These are phyloP conservation scores for Antheraea assamensis DNA, from an alignment of 2,888 invertebrate genomes.

Conservation along the genomic window DNA sequence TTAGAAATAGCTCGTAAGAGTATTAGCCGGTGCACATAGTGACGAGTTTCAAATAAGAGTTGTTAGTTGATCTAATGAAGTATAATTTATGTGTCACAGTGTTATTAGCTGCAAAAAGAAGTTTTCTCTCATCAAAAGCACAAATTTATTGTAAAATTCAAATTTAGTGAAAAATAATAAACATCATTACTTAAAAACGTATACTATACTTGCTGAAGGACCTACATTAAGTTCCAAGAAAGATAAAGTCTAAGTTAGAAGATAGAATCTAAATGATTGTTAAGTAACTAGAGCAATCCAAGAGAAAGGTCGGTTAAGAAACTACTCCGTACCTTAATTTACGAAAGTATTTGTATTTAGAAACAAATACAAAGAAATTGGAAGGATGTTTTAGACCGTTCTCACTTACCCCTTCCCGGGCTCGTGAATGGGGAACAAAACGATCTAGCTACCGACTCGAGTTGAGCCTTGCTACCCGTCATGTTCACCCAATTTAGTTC, in stretches of 20 bases:
- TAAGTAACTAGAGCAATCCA: not conserved
- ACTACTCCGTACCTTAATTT: not conserved
- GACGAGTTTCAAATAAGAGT: no score
- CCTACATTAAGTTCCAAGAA: not conserved
- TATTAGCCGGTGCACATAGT: no score
- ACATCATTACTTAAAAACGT: not conserved
- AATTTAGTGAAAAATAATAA: no score
- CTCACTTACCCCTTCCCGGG: constrained; percentile 41
- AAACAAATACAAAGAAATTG: constrained; percentile 26
- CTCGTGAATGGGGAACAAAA: constrained; percentile 53
- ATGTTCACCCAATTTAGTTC: constrained; percentile 38
- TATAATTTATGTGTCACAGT: no score
- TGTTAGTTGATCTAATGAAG: no score
- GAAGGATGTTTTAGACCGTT: constrained; percentile 35
- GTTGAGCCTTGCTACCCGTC: constrained; percentile 43
- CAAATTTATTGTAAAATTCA: no score
- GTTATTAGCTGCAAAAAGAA: no score
- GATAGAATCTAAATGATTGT: not conserved
- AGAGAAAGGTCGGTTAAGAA: not conserved
- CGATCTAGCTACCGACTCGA: constrained; percentile 40
- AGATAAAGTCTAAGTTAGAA: not conserved
- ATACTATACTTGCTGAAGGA: not conserved
- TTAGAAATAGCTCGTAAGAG: no score
- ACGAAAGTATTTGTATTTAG: constrained; percentile 8
- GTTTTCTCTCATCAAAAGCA: no score